Percentiles rank a stretch among this genome's conserved stretches.
phyloP scores from a whole-genome alignment of 2,888 invertebrate species.

The Boloria euphrosyne region DNA sequence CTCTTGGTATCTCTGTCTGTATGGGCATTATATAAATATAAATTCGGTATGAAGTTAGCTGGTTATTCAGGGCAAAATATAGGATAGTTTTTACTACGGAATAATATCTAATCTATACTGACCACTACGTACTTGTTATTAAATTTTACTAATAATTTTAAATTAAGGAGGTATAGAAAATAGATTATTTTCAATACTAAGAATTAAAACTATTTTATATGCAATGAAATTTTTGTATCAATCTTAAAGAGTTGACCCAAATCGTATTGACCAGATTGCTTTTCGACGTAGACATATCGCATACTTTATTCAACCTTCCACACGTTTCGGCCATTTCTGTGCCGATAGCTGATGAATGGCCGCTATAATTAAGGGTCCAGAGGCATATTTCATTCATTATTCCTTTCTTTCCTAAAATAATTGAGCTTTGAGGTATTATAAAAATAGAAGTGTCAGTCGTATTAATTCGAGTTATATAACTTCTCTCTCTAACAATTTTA shows the following conservation, averaged over 20 bases:
- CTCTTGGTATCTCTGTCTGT: too few relatives aligned
- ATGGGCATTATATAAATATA: too few relatives aligned
- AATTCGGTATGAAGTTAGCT: too few relatives aligned
- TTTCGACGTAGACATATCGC: slow-evolving; percentile 34
- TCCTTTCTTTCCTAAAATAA: slow-evolving; percentile 27
- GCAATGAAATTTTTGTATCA: slow-evolving; percentile 7
- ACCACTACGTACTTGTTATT: too few relatives aligned
- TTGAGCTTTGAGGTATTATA: neutral
- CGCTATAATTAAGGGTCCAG: slow-evolving; percentile 37
- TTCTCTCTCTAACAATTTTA: too few relatives aligned
- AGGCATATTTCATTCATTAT: slow-evolving; percentile 37
- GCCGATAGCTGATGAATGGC: slow-evolving; percentile 37
- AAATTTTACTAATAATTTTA: too few relatives aligned
- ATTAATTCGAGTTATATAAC: too few relatives aligned
- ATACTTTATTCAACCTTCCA: slow-evolving; percentile 35
- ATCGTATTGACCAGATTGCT: slow-evolving; percentile 33
- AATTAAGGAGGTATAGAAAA: too few relatives aligned
- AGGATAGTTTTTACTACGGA: too few relatives aligned
- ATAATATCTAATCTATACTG: too few relatives aligned
- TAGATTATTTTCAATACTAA: neutral
- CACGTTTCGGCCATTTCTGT: slow-evolving; percentile 39
- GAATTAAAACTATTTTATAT: neutral
- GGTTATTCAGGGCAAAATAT: too few relatives aligned
- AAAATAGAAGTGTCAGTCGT: neutral
- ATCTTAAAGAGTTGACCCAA: slow-evolving; percentile 21